A percentile compares a stretch with the other conserved stretches of the same genome.
These are phyloP conservation scores for Saimiri boliviensis DNA, from an alignment of 2,113 vertebrate genomes.

Conservation along the genomic window DNA sequence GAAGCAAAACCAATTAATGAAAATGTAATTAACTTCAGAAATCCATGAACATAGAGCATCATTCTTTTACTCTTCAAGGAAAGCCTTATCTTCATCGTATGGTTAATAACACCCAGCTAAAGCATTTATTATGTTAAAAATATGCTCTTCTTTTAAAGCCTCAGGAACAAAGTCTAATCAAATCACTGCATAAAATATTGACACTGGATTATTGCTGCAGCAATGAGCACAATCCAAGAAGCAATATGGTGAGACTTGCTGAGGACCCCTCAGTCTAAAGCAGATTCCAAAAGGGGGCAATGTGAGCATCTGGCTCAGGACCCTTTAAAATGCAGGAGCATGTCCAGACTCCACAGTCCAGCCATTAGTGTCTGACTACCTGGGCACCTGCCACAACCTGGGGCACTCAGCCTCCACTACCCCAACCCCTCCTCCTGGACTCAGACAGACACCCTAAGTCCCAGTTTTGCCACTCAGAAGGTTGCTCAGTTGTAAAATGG, in stretches of 20 bases:
- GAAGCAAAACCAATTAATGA: slow-evolving; percentile 64
- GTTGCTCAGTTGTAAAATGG: neutral
- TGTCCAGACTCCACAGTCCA: no score
- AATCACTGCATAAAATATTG: slow-evolving; percentile 47
- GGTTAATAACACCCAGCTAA: slow-evolving; percentile 39
- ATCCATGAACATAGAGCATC: neutral
- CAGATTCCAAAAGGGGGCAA: neutral
- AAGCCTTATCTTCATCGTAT: slow-evolving; percentile 38
- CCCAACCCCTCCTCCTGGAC: neutral
- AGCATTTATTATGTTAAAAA: slow-evolving; percentile 54
- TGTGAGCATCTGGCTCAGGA: neutral
- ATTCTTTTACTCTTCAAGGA: slow-evolving; percentile 32
- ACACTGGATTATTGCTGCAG: slow-evolving; percentile 1
- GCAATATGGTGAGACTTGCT: neutral
- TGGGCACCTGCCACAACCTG: neutral
- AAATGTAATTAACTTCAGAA: slow-evolving; percentile 65
- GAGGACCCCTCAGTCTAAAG: neutral
- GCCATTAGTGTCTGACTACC: neutral
- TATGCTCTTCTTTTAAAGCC: slow-evolving; percentile 49
- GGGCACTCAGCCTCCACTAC: neutral
- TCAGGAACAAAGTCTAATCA: slow-evolving; percentile 15
- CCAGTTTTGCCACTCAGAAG: neutral
- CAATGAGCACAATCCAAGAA: slow-evolving; percentile 44
- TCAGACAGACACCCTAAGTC: neutral
- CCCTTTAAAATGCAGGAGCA: neutral